Evolutionary conservation across 2,888 invertebrate species (phyloP).

Genomic region (Parnassius orleans): DNA sequence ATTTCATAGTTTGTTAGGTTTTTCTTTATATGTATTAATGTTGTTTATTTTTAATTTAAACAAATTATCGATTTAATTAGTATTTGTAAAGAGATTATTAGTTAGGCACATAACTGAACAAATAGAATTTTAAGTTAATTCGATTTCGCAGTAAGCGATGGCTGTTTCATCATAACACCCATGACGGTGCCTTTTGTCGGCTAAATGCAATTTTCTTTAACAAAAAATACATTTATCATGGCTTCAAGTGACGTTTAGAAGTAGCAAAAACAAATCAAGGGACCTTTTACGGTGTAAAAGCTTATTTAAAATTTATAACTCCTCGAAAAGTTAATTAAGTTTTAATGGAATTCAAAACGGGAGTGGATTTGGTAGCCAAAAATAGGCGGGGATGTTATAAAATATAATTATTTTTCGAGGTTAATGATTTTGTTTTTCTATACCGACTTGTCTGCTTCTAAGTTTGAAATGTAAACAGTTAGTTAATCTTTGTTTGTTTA

Average conservation of each 20-base stretch:
- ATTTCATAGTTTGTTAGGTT: too few relatives aligned
- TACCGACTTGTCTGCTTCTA: constrained; percentile 50
- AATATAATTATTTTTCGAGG: constrained; percentile 74
- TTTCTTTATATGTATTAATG: too few relatives aligned
- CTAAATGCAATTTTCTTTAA: constrained; percentile 66
- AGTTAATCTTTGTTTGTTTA: constrained; percentile 22
- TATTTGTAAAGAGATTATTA: background rate
- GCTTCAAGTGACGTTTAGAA: constrained; percentile 75
- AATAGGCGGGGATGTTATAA: constrained; percentile 80
- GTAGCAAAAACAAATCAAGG: constrained; percentile 78
- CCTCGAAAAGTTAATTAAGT: constrained; percentile 78
- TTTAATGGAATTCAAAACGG: constrained; percentile 79
- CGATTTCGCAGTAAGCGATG: constrained; percentile 35
- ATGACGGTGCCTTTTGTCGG: constrained; percentile 61
- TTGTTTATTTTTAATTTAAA: too few relatives aligned
- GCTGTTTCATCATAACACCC: constrained; percentile 30
- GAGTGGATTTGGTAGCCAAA: constrained; percentile 79
- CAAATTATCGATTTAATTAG: too few relatives aligned
- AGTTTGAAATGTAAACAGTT: constrained; percentile 70
- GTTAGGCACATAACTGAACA: constrained; percentile 8
- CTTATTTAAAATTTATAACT: constrained; percentile 72
- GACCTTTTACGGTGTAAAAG: constrained; percentile 63
- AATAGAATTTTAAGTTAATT: constrained; percentile 26
- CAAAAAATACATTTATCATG: constrained; percentile 75
- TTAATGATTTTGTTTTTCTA: constrained; percentile 66